phyloP scores from a whole-genome alignment of 2,797 vertebrate species.

The Pelobates cultripes region DNA sequence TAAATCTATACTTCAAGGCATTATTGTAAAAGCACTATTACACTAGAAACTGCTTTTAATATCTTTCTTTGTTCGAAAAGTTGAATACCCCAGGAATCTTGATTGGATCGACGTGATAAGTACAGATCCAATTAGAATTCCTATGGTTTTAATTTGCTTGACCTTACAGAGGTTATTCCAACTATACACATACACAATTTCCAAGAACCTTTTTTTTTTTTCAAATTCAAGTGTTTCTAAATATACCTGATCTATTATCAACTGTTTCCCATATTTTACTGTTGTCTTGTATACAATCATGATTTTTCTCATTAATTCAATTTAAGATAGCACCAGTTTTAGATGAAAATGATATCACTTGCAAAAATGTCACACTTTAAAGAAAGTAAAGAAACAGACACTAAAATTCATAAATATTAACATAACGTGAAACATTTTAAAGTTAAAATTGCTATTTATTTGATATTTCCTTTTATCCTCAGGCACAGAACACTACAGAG shows the following conservation, averaged over 20 bases:
- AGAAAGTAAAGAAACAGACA: too few species aligned
- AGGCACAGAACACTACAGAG: too few species aligned
- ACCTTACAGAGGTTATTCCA: background rate
- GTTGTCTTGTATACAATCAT: background rate
- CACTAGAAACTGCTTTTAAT: background rate
- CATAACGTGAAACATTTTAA: too few species aligned
- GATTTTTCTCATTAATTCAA: too few species aligned
- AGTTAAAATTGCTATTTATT: too few species aligned
- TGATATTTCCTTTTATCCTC: too few species aligned
- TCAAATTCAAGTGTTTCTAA: background rate
- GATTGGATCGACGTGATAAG: conserved; percentile 15
- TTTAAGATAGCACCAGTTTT: too few species aligned
- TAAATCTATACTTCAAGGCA: background rate
- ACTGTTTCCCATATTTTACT: background rate
- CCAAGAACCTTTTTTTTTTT: background rate
- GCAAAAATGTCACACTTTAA: too few species aligned
- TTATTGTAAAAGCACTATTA: background rate
- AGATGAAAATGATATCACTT: too few species aligned
- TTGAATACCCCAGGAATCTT: conserved; percentile 5
- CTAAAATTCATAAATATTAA: too few species aligned
- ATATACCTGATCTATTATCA: background rate
- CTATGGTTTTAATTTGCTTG: conserved; percentile 17
- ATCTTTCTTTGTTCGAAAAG: background rate
- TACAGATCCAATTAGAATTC: conserved; percentile 3
- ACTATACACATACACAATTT: background rate